Evolutionary conservation across 2,797 vertebrate species (phyloP).

Genomic region (Dicrostonyx torquatus): DNA sequence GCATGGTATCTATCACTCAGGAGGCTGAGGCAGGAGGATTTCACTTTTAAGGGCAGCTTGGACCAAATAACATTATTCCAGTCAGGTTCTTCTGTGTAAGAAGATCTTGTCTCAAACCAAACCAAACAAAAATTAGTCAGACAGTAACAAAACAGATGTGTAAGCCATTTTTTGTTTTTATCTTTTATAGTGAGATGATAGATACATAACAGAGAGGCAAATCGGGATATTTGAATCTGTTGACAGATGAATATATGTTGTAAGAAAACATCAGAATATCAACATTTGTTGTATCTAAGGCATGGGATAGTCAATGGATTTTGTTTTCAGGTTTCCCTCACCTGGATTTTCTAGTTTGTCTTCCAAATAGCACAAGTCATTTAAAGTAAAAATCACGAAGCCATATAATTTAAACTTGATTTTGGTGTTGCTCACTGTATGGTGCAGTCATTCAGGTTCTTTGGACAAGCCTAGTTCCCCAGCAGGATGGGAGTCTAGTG

Average conservation of each 20-base stretch:
- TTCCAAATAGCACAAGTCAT: neutral
- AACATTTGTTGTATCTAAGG: neutral
- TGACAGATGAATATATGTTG: neutral
- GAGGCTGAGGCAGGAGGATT: neutral
- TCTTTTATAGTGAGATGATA: neutral
- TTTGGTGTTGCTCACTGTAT: neutral
- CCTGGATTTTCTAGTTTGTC: neutral
- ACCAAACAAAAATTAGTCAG: neutral
- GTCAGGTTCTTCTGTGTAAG: neutral
- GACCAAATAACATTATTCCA: neutral
- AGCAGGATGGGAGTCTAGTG: fast-evolving
- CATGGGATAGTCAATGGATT: neutral
- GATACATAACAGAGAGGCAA: neutral
- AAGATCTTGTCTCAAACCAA: neutral
- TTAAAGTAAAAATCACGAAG: neutral
- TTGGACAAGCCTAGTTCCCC: too few species aligned
- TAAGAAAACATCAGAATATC: neutral
- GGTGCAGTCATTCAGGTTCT: fast-evolving
- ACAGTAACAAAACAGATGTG: neutral
- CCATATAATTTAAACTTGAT: neutral
- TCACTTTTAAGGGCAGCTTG: neutral
- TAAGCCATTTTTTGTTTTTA: neutral
- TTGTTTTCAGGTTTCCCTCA: neutral
- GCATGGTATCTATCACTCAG: neutral
- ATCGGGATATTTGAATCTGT: neutral